Percentiles rank a stretch among this genome's conserved stretches.
Conservation (phyloP, 2,797 vertebrate species). For the Gobionotothen gibberifrons region DNA sequence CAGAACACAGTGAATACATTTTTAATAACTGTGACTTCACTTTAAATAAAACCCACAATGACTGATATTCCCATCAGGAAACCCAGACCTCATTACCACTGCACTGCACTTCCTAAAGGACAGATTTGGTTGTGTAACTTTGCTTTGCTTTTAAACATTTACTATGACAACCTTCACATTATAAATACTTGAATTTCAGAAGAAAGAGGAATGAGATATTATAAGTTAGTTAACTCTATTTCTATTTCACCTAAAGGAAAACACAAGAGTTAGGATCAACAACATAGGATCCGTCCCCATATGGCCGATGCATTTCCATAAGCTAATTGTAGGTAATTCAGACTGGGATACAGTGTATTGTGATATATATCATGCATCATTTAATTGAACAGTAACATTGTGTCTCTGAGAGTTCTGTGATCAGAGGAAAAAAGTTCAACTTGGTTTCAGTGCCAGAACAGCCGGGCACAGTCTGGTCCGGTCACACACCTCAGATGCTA, state of each 20-base stretch:
- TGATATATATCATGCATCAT: neutral
- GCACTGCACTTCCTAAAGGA: conserved; percentile 15
- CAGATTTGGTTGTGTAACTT: neutral
- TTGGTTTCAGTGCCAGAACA: conserved; percentile 19
- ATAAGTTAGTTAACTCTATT: conserved; percentile 20
- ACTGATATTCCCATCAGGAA: conserved; percentile 22
- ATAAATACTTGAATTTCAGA: conserved; percentile 39
- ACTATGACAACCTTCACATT: neutral
- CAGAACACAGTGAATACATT: neutral
- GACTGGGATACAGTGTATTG: too few species aligned
- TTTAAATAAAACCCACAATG: neutral
- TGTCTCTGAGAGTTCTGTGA: conserved; percentile 5
- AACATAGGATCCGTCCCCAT: neutral
- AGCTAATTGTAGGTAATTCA: neutral
- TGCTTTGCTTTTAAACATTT: neutral
- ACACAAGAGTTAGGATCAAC: neutral
- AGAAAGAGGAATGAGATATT: conserved; percentile 12
- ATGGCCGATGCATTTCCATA: neutral
- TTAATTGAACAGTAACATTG: conserved; percentile 10
- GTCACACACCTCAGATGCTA: conserved; percentile 9
- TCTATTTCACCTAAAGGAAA: conserved; percentile 15
- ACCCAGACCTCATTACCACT: conserved; percentile 17
- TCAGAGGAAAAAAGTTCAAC: conserved; percentile 15
- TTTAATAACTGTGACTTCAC: neutral
- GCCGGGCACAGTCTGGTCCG: neutral